phyloP scores from a whole-genome alignment of 2,888 invertebrate genomes.

The Bellardia pandia region DNA sequence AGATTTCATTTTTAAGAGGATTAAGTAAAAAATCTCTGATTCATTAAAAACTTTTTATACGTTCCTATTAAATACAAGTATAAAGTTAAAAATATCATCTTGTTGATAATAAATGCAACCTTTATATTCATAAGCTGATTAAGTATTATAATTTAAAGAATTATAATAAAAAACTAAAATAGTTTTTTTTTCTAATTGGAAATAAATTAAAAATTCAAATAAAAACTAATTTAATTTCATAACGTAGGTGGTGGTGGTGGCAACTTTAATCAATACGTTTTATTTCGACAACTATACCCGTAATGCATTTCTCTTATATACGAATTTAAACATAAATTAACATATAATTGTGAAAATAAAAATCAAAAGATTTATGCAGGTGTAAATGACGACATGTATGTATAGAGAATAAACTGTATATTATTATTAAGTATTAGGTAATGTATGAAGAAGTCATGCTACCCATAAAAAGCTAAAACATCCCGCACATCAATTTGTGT shows the following conservation, averaged over 20 bases:
- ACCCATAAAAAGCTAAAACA: neutral
- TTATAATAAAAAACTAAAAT: neutral
- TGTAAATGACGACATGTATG: constrained; percentile 25
- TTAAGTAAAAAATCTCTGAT: constrained; percentile 40
- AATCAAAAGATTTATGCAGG: constrained; percentile 39
- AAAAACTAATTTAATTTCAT: neutral
- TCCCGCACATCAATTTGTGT: constrained; percentile 18
- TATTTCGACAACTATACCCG: neutral
- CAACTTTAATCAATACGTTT: neutral
- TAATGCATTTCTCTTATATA: neutral
- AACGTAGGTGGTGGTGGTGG: constrained; percentile 28
- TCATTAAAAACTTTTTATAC: constrained; percentile 16
- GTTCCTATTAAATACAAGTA: neutral
- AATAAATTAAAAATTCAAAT: constrained; percentile 35
- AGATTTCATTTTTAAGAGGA: constrained; percentile 49
- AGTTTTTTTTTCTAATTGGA: constrained; percentile 28
- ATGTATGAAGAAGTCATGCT: neutral
- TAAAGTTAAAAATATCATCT: constrained; percentile 7
- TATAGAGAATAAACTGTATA: neutral
- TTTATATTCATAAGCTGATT: constrained; percentile 51
- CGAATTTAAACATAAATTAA: constrained; percentile 14
- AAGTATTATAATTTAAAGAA: constrained; percentile 48
- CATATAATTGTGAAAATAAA: neutral
- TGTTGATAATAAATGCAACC: constrained; percentile 36
- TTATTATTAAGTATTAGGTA: neutral